Evolutionary conservation across 2,113 vertebrate species (phyloP), one percentile per base, ranked within the genome.

Genomic region (Oxyura jamaicensis): DNA sequence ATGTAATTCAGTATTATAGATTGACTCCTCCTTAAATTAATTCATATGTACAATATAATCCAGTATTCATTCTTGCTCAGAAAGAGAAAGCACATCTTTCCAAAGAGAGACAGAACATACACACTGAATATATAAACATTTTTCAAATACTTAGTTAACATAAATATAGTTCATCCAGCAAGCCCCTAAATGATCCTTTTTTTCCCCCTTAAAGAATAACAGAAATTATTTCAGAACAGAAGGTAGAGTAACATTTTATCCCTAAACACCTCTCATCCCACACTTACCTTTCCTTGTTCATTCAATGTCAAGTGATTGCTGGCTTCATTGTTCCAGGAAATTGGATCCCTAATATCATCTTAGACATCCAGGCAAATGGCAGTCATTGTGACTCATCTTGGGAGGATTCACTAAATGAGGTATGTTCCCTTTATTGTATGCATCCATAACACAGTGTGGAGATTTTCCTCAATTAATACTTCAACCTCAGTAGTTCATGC

Each of bases 351-450:
- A 98, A 87, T 53, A 96, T 99, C 75, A 96, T 99, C 94, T 96
- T 99, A 93, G 98, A 99, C 88, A 84, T 99, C 84, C 99, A 97
- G 65, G 97, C 98, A 66, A 99, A 97, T 55, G 98, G 98, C 72
- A 98, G 98, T 96, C 99, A 99, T 52, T 97, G 98, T 71, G 97
- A 98, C 81, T 97, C 98, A 46, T 97, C 98, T 36, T 98, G 98
- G 97, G 98, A 99, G 67, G 96, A 97, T 87, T 98, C 98, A 60
- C 83, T 99, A 83, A 95, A 98, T 29, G 98, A 99, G 99, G 99
- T 99, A 98, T 46, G 82, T 62, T 62, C 29, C 53, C 74, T 52
- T 68, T 46, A 20, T 6, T 78, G 46, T 12, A 33, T 44, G 28
- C n/a, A 42, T 71, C 52, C 31, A 3, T 46, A 78, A 59, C 0